Evolutionary conservation across 1,140 invertebrate genomes (phyloP).

Genomic region (Palaemon carinicauda): DNA sequence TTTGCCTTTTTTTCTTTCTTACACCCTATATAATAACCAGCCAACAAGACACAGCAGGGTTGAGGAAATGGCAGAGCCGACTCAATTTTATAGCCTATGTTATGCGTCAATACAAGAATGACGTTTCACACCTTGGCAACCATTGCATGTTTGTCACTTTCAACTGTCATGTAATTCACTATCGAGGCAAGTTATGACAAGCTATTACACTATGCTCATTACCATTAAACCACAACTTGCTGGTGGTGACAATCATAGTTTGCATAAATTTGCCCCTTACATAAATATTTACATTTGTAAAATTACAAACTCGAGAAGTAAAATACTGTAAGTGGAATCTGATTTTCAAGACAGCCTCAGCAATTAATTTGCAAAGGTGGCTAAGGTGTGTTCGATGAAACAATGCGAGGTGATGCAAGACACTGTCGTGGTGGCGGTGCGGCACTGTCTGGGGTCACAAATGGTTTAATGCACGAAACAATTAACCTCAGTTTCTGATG

Average conservation of each 20-base stretch:
- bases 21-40: constrained; percentile 4
- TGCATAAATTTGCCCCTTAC: not conserved
- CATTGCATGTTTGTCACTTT: constrained; percentile 4
- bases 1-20: constrained; percentile 4
- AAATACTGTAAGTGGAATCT: constrained; percentile 17
- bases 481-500: not conserved
- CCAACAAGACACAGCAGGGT: constrained; percentile 34
- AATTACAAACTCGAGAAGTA: constrained; percentile 32
- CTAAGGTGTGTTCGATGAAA: constrained; percentile 45
- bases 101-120: too few relatives aligned
- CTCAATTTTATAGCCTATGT: not conserved
- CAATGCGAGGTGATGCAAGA: constrained; percentile 53
- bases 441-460: constrained; percentile 46
- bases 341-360: not conserved
- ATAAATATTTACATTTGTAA: constrained; percentile 4
- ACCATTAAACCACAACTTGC: too few relatives aligned
- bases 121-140: constrained; percentile 29
- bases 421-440: constrained; percentile 49
- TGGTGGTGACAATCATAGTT: too few relatives aligned
- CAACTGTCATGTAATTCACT: too few relatives aligned
- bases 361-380: constrained; percentile 19
- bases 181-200: too few relatives aligned
- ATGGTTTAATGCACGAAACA: not conserved
- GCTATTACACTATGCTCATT: too few relatives aligned
- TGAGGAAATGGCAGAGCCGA: constrained; percentile 14